Percentiles rank a stretch among this genome's conserved stretches.
phyloP scores from a whole-genome alignment of 2,888 invertebrate genomes.

The Pseudolycoriella hygida region DNA sequence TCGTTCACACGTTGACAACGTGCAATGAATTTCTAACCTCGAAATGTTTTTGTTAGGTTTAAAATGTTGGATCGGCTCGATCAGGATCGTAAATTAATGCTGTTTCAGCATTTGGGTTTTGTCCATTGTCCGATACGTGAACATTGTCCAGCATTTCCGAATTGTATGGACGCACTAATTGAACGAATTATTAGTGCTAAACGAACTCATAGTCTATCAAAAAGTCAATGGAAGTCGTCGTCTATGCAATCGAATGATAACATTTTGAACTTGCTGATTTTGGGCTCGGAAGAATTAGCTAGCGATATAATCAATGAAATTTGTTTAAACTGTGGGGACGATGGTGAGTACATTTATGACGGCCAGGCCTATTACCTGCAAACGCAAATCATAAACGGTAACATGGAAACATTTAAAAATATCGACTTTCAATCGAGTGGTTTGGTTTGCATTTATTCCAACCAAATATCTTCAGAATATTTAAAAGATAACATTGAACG shows the following conservation, averaged over 20 bases:
- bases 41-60: too few relatives aligned
- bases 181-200: conserved; percentile 46
- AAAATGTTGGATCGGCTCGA: conserved; percentile 85
- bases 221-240: conserved; percentile 19
- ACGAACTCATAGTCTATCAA: conserved; percentile 36
- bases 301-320: conserved; percentile 77
- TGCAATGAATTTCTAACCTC: too few relatives aligned
- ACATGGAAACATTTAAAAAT: conserved; percentile 69
- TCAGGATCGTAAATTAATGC: conserved; percentile 84
- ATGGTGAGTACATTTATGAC: conserved; percentile 62
- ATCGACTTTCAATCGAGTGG: conserved; percentile 83
- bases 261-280: conserved; percentile 63
- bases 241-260: conserved; percentile 17
- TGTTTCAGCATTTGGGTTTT: conserved; percentile 89
- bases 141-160: conserved; percentile 80
- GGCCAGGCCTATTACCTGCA: conserved; percentile 66
- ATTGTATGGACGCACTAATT: conserved; percentile 62
- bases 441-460: conserved; percentile 76
- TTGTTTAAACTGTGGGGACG: conserved; percentile 69
- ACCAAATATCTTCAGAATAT: conserved; percentile 81
- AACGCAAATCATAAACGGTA: conserved; percentile 61
- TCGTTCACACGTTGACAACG: too few relatives aligned
- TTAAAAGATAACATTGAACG: conserved; percentile 81
- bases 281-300: conserved; percentile 74
- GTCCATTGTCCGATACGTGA: conserved; percentile 88